A percentile compares a stretch with the other conserved stretches of the same genome.
Conservation (phyloP, 1,140 invertebrate genomes). For the Cephus cinctus region DNA sequence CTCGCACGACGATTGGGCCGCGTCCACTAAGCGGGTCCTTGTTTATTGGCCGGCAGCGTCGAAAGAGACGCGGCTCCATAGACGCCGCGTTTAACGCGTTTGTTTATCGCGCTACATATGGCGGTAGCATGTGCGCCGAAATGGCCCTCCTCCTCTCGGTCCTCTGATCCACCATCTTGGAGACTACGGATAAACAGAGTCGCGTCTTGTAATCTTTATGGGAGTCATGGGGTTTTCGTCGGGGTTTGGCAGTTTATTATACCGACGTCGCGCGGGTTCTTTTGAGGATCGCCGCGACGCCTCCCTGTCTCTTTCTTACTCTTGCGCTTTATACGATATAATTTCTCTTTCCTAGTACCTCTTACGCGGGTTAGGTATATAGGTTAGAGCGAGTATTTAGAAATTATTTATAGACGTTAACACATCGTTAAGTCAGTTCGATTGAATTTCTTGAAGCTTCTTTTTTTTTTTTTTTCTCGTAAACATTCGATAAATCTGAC, state of each 20-base stretch:
- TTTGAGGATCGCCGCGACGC: too few species aligned
- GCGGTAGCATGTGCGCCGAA: slow-evolving; percentile 48
- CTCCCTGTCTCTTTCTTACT: too few species aligned
- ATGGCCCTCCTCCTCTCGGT: slow-evolving; percentile 11
- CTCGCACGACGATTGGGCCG: slow-evolving; percentile 22
- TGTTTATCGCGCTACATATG: slow-evolving; percentile 54
- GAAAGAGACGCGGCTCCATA: slow-evolving; percentile 26
- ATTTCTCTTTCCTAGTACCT: too few species aligned
- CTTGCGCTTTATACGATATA: too few species aligned
- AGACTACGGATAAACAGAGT: slow-evolving; percentile 26
- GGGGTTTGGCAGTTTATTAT: slow-evolving; percentile 16
- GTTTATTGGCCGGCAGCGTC: slow-evolving; percentile 34
- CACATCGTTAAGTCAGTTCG: too few species aligned
- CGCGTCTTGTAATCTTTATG: too few species aligned
- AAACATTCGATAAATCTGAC: background rate
- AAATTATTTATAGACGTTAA: too few species aligned
- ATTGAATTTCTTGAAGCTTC: slow-evolving; percentile 3
- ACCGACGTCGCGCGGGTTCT: too few species aligned
- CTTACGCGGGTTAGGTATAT: too few species aligned
- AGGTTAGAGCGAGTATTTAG: too few species aligned
- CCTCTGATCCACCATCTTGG: too few species aligned
- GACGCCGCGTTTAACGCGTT: slow-evolving; percentile 43
- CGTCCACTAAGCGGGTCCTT: slow-evolving; percentile 23
- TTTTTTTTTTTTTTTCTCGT: slow-evolving; percentile 13
- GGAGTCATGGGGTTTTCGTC: slow-evolving; percentile 1